Percentiles rank a stretch among this genome's conserved stretches.
phyloP scores from a whole-genome alignment of 2,797 vertebrate genomes.

The Melanotaenia boesemani region DNA sequence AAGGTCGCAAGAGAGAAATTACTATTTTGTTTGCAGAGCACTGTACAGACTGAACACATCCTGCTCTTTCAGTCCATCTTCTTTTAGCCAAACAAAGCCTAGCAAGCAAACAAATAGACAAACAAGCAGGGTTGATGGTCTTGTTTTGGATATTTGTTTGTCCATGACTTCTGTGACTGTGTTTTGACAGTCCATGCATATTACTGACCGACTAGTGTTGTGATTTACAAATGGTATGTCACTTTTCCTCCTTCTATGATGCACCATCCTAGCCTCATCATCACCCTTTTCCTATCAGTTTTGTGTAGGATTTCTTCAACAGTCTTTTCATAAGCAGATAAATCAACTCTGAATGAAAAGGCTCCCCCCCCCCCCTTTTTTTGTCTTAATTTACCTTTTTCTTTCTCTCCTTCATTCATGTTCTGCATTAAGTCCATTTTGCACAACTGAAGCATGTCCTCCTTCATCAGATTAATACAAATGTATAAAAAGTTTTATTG shows the following conservation, averaged over 20 bases:
- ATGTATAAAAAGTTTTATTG: constrained; percentile 83
- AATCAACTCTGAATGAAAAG: constrained; percentile 70
- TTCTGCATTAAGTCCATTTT: constrained; percentile 83
- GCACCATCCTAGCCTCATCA: constrained; percentile 55
- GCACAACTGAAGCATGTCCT: constrained; percentile 96
- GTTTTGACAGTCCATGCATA: constrained; percentile 78
- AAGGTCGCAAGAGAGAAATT: constrained; percentile 62
- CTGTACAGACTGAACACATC: constrained; percentile 77
- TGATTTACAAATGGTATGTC: constrained; percentile 49
- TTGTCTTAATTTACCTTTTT: constrained; percentile 69
- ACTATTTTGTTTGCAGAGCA: constrained; percentile 70
- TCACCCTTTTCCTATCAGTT: constrained; percentile 81
- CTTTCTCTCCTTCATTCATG: constrained; percentile 27
- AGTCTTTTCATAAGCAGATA: constrained; percentile 84
- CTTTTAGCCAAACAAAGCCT: constrained; percentile 66
- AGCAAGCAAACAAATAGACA: constrained; percentile 64
- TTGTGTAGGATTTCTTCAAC: constrained; percentile 79
- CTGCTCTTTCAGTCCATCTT: constrained; percentile 74
- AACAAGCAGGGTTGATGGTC: constrained; percentile 28
- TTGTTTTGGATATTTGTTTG: constrained; percentile 59
- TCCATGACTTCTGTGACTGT: constrained; percentile 67
- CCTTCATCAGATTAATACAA: constrained; percentile 89
- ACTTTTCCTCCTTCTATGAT: constrained; percentile 16
- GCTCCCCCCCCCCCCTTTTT: constrained; percentile 63
- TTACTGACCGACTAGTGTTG: constrained; percentile 84